Conservation (phyloP, 2,113 vertebrate species). For the Myrmecophaga tridactyla region DNA sequence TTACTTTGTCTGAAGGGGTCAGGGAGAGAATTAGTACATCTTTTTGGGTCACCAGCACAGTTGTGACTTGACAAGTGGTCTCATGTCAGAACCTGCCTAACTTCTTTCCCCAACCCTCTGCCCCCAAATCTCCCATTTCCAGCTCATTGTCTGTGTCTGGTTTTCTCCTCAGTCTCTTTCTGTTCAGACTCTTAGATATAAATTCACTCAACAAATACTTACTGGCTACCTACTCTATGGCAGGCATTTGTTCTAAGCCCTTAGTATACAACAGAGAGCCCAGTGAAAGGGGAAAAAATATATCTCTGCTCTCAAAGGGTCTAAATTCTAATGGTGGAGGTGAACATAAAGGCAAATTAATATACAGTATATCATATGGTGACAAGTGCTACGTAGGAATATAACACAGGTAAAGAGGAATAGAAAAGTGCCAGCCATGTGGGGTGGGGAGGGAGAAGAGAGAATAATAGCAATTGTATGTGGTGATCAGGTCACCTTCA, state of each 20-base stretch:
- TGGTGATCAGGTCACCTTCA: neutral
- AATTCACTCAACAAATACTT: no score
- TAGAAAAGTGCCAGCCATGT: neutral
- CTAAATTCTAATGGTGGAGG: rapidly evolving
- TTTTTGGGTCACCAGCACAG: no score
- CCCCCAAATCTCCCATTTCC: neutral
- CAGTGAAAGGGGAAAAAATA: no score
- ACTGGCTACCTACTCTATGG: no score
- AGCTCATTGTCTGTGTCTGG: rapidly evolving
- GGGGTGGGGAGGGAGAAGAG: rapidly evolving
- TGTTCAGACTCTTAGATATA: no score
- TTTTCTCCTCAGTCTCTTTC: neutral
- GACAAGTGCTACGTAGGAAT: no score
- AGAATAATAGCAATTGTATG: no score
- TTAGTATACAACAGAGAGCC: no score
- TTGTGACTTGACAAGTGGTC: neutral
- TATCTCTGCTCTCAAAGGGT: neutral
- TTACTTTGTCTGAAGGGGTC: neutral
- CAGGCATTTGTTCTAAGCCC: no score
- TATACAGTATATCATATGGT: rapidly evolving
- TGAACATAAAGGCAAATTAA: no score
- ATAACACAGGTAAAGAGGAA: neutral
- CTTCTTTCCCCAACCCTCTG: neutral
- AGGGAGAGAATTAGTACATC: no score
- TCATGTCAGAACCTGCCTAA: no score